phyloP scores from a whole-genome alignment of 2,113 vertebrate genomes.

The Acanthochromis polyacanthus region DNA sequence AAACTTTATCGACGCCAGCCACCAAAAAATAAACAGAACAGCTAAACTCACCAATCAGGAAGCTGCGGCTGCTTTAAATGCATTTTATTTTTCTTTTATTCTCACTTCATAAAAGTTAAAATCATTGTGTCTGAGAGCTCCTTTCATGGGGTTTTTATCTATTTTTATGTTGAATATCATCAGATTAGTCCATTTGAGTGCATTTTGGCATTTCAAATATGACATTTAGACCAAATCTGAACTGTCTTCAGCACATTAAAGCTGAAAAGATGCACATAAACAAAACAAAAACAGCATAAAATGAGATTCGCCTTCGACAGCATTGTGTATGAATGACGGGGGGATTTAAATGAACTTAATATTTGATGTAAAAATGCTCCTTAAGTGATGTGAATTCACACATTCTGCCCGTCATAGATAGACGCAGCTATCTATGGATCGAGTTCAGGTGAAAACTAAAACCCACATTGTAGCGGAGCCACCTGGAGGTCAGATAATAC shows the following conservation, averaged over 20 bases:
- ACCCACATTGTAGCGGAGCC: slow-evolving; percentile 83
- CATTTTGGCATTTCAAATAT: not conserved
- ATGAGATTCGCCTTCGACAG: not conserved
- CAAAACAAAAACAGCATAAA: not conserved
- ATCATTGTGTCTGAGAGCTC: too few relatives aligned
- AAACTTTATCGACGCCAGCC: too few relatives aligned
- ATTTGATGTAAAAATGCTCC: not conserved
- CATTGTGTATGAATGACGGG: not conserved
- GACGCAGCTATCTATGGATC: slow-evolving; percentile 60
- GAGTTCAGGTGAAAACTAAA: slow-evolving; percentile 54
- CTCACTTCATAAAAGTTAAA: too few relatives aligned
- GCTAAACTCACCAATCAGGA: too few relatives aligned
- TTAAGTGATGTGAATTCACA: slow-evolving; percentile 26
- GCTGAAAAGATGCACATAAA: not conserved
- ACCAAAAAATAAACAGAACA: too few relatives aligned
- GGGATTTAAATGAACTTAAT: not conserved
- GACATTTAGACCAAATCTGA: not conserved
- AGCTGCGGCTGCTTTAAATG: too few relatives aligned
- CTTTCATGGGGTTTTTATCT: too few relatives aligned
- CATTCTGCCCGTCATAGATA: slow-evolving; percentile 66
- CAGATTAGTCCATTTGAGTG: not conserved
- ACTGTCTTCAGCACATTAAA: too few relatives aligned
- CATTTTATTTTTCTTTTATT: too few relatives aligned
- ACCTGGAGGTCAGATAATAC: slow-evolving; percentile 79
- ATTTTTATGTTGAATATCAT: too few relatives aligned